phyloP scores from a whole-genome alignment of 2,888 invertebrate genomes.

The Allophyes oxyacanthae region DNA sequence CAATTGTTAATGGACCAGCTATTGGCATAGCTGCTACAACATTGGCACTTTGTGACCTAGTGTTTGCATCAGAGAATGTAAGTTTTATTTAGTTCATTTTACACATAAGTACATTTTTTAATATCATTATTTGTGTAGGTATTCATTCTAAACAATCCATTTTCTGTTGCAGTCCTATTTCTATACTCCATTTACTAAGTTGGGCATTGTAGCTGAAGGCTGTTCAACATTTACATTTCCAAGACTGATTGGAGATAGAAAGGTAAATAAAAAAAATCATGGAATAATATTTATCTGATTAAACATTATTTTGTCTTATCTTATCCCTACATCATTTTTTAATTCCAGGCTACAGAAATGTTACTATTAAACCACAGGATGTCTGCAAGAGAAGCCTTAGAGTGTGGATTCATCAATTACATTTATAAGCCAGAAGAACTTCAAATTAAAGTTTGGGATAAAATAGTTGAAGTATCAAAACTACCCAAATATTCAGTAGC shows the following conservation, averaged over 20 bases:
- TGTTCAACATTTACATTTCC: slow-evolving; percentile 97
- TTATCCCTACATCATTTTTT: neutral
- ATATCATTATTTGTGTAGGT: too few relatives aligned
- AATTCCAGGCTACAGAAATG: slow-evolving; percentile 89
- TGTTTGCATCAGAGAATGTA: slow-evolving; percentile 96
- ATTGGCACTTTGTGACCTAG: slow-evolving; percentile 95
- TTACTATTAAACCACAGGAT: slow-evolving; percentile 93
- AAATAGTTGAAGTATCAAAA: slow-evolving; percentile 86
- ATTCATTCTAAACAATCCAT: too few relatives aligned
- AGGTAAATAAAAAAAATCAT: slow-evolving; percentile 85
- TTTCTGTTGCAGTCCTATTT: slow-evolving; percentile 93
- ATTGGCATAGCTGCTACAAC: slow-evolving; percentile 97
- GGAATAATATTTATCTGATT: neutral
- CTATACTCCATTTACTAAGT: slow-evolving; percentile 94
- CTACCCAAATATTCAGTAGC: slow-evolving; percentile 90
- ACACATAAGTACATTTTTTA: too few relatives aligned
- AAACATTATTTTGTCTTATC: neutral
- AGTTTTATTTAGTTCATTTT: slow-evolving; percentile 51
- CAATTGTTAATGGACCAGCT: slow-evolving; percentile 97
- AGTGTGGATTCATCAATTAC: slow-evolving; percentile 94
- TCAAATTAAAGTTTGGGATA: slow-evolving; percentile 89
- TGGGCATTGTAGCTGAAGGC: slow-evolving; percentile 97
- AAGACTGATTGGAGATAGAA: slow-evolving; percentile 94
- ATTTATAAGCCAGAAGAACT: slow-evolving; percentile 92
- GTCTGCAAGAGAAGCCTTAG: slow-evolving; percentile 93